Evolutionary conservation across 2,113 vertebrate species (phyloP).

Genomic region (Ceyx melanurus): DNA sequence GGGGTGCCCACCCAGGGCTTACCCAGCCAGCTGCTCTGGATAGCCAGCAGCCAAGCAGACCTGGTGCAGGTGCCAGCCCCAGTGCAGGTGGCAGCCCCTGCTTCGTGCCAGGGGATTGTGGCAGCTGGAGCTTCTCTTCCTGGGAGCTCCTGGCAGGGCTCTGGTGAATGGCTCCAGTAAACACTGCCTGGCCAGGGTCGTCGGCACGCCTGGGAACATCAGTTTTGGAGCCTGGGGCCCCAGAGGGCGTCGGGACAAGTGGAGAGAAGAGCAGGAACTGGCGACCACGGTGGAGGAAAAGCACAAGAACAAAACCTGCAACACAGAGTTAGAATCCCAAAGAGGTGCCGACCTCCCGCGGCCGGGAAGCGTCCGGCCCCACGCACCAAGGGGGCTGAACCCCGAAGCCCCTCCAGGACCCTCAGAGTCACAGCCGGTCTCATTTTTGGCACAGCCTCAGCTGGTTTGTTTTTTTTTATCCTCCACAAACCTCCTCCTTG

Average conservation of each 20-base stretch:
- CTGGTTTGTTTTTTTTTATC: not conserved
- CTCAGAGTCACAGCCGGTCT: not conserved
- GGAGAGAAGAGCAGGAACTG: not conserved
- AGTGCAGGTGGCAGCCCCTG: not conserved
- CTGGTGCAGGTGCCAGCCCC: fast-evolving
- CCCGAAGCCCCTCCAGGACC: not conserved
- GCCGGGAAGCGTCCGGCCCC: not conserved
- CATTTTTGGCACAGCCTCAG: not conserved
- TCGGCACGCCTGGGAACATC: not conserved
- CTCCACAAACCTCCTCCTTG: constrained; percentile 1
- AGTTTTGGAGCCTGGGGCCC: not conserved
- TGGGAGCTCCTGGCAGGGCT: not conserved
- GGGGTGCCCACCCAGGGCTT: not conserved
- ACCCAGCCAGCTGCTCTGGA: not conserved
- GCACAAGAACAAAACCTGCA: constrained; percentile 51
- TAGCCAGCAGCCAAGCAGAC: not conserved
- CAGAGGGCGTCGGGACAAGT: not conserved
- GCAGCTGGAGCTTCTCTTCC: not conserved
- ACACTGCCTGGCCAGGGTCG: not conserved
- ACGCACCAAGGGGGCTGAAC: not conserved
- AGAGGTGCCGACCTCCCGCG: constrained; percentile 25
- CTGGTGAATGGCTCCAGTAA: not conserved
- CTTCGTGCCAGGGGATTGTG: not conserved
- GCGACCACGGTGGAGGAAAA: constrained; percentile 41
- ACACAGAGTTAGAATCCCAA: constrained; percentile 4